Evolutionary conservation across 2,797 vertebrate species (phyloP).

Genomic region (Sternotherus odoratus): DNA sequence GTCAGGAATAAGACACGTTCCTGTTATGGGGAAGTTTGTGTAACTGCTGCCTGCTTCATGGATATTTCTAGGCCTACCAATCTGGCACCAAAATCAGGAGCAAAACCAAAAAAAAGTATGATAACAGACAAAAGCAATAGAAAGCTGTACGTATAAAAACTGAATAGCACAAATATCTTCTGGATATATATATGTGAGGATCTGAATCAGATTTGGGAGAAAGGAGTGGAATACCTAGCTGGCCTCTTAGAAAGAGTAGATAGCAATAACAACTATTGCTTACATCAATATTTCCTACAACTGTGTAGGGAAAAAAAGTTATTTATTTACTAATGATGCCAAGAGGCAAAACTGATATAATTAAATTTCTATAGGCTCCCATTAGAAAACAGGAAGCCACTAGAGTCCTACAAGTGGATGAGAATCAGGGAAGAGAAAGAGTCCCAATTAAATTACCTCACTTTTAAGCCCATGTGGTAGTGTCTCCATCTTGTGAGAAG

Average conservation of each 20-base stretch:
- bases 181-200: neutral
- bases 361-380: neutral
- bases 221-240: neutral
- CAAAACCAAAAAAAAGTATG: neutral
- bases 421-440: slow-evolving; percentile 3
- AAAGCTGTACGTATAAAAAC: neutral
- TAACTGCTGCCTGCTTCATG: neutral
- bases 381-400: neutral
- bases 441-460: neutral
- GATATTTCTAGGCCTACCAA: neutral
- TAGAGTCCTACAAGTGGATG: neutral
- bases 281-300: neutral
- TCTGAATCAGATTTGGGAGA: neutral
- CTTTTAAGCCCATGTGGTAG: neutral
- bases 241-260: neutral
- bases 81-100: neutral
- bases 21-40: neutral
- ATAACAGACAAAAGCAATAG: neutral
- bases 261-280: accelerated
- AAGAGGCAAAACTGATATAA: neutral
- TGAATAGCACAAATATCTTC: neutral
- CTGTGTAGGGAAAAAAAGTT: neutral
- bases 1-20: neutral
- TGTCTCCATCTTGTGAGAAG: slow-evolving; percentile 12
- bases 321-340: neutral